phyloP scores from a whole-genome alignment of 2,888 invertebrate genomes.

The Elegia similella region DNA sequence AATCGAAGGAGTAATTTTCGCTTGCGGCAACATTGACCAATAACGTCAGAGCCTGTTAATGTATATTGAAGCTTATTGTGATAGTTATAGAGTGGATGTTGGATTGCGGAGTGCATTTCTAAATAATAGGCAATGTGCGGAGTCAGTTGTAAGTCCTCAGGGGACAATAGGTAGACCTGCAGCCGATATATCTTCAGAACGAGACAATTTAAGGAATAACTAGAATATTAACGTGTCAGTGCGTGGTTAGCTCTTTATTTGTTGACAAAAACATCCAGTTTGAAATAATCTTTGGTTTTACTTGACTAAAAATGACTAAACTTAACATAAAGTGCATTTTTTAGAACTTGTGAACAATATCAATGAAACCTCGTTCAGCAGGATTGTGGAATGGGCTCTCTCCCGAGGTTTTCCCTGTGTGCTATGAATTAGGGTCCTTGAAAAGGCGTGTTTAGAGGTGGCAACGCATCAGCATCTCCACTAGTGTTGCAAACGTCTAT shows the following conservation, averaged over 20 bases:
- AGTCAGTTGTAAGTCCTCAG: constrained; percentile 68
- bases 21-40: constrained; percentile 21
- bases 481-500: too few species aligned
- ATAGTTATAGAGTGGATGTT: constrained; percentile 30
- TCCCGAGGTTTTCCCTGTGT: too few species aligned
- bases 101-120: constrained; percentile 23
- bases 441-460: too few species aligned
- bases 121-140: constrained; percentile 42
- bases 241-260: constrained; percentile 19
- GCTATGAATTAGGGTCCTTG: too few species aligned
- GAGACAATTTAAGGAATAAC: constrained; percentile 74
- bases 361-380: too few species aligned
- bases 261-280: constrained; percentile 7
- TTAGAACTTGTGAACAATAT: too few species aligned
- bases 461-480: too few species aligned
- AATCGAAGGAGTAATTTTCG: constrained; percentile 23
- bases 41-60: constrained; percentile 22
- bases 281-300: too few species aligned
- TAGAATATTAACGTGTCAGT: constrained; percentile 63
- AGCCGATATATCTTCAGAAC: constrained; percentile 69
- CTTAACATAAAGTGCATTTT: too few species aligned
- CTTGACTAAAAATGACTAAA: too few species aligned
- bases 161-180: constrained; percentile 74
- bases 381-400: too few species aligned
- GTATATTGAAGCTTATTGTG: constrained; percentile 22